Conservation (phyloP, 2,797 vertebrate genomes). For the Onychomys arenicola region DNA sequence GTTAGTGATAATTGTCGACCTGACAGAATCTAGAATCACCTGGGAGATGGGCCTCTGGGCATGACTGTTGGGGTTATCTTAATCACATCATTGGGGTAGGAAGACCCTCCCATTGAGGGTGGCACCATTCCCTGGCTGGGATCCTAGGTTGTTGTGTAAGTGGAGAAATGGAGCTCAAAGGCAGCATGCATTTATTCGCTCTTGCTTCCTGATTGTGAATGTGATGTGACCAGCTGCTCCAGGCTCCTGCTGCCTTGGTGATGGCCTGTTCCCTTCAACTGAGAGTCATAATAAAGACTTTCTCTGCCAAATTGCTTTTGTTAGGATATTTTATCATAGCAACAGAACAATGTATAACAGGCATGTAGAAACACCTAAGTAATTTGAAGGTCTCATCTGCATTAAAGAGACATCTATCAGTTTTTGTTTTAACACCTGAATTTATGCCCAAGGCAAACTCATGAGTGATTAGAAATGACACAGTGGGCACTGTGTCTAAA, state of each 20-base stretch:
- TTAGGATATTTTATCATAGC: background rate
- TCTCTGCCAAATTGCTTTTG: background rate
- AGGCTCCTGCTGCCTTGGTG: background rate
- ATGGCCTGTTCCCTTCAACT: background rate
- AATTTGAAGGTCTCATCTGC: background rate
- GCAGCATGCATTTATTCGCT: too few relatives aligned
- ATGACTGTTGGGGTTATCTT: background rate
- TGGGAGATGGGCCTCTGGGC: too few relatives aligned
- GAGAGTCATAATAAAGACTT: background rate
- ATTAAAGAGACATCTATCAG: background rate
- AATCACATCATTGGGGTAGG: background rate
- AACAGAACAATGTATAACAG: background rate
- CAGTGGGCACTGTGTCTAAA: background rate
- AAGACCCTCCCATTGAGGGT: background rate
- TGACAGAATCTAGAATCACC: background rate
- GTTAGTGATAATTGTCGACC: too few relatives aligned
- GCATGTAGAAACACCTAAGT: background rate
- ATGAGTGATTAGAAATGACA: background rate
- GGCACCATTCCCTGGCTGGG: background rate
- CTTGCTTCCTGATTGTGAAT: background rate
- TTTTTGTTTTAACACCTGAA: constrained; percentile 8
- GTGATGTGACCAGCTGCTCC: background rate
- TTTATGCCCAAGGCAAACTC: background rate
- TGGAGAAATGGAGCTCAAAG: too few relatives aligned
- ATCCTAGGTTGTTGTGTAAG: background rate